Evolutionary conservation across 2,113 vertebrate species (phyloP).

Genomic region (Perca fluviatilis): DNA sequence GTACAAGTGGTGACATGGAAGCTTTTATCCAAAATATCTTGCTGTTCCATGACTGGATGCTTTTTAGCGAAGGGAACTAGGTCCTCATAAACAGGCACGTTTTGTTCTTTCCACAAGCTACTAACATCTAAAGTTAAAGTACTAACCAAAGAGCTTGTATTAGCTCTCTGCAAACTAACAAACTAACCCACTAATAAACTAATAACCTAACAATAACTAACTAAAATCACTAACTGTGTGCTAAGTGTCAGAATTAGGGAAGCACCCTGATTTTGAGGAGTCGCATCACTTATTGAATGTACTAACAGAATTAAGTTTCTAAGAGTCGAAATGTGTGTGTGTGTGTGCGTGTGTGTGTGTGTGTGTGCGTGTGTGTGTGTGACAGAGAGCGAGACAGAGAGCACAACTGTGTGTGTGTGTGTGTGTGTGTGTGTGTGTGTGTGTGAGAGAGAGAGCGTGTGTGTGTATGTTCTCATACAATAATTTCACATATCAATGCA

Average conservation of each 20-base stretch:
- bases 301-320: constrained; percentile 33
- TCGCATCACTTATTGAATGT: constrained; percentile 34
- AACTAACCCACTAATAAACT: constrained; percentile 82
- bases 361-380: too few species aligned
- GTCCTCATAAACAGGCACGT: neutral
- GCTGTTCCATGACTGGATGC: neutral
- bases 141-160: constrained; percentile 65
- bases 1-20: neutral
- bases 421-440: neutral
- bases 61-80: constrained; percentile 1
- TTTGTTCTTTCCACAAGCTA: constrained; percentile 9
- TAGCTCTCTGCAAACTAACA: constrained; percentile 74
- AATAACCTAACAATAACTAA: constrained; percentile 69
- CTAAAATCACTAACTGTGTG: constrained; percentile 46
- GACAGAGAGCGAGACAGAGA: too few species aligned
- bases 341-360: too few species aligned
- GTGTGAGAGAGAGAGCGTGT: neutral
- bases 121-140: constrained; percentile 49
- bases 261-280: constrained; percentile 8
- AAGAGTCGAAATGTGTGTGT: neutral
- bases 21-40: constrained; percentile 5
- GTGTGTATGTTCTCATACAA: neutral
- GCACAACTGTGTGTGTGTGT: neutral
- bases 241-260: constrained; percentile 23
- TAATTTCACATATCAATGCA: neutral